phyloP scores from a whole-genome alignment of 1,140 invertebrate species.

The Sarcophaga bullata region DNA sequence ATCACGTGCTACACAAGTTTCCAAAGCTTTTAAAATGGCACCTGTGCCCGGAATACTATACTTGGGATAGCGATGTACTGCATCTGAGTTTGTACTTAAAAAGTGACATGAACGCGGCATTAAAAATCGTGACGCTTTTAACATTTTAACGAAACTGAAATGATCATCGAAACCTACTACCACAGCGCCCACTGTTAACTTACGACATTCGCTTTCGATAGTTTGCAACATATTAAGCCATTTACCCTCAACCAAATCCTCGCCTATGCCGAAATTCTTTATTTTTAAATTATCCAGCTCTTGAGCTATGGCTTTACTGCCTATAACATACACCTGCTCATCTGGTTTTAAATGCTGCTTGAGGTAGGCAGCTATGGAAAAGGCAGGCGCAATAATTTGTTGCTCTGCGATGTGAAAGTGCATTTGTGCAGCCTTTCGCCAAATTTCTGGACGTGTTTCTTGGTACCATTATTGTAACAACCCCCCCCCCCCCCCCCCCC shows the following conservation, averaged over 20 bases:
- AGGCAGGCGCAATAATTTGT: conserved; percentile 87
- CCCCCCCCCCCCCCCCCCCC: no score
- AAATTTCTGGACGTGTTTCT: conserved; percentile 82
- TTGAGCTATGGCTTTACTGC: conserved; percentile 79
- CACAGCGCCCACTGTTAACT: conserved; percentile 86
- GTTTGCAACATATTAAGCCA: conserved; percentile 52
- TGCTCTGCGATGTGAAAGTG: conserved; percentile 77
- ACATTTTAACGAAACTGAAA: conserved; percentile 89
- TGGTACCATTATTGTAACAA: conserved; percentile 95
- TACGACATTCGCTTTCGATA: conserved; percentile 65
- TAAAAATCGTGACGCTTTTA: conserved; percentile 88
- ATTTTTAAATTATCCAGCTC: conserved; percentile 87
- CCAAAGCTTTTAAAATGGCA: conserved; percentile 82
- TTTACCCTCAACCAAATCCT: conserved; percentile 33
- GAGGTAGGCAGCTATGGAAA: conserved; percentile 84
- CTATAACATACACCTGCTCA: conserved; percentile 90
- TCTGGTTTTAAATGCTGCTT: conserved; percentile 67
- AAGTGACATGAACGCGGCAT: conserved; percentile 76
- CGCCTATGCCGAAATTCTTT: conserved; percentile 77
- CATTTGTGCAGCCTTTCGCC: conserved; percentile 79
- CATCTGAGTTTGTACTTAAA: conserved; percentile 93
- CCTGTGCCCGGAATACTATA: conserved; percentile 77
- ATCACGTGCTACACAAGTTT: conserved; percentile 80
- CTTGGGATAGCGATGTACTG: conserved; percentile 65
- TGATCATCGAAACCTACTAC: conserved; percentile 93